Conservation (phyloP, 2,797 vertebrate species). For the Fundulus diaphanus region DNA sequence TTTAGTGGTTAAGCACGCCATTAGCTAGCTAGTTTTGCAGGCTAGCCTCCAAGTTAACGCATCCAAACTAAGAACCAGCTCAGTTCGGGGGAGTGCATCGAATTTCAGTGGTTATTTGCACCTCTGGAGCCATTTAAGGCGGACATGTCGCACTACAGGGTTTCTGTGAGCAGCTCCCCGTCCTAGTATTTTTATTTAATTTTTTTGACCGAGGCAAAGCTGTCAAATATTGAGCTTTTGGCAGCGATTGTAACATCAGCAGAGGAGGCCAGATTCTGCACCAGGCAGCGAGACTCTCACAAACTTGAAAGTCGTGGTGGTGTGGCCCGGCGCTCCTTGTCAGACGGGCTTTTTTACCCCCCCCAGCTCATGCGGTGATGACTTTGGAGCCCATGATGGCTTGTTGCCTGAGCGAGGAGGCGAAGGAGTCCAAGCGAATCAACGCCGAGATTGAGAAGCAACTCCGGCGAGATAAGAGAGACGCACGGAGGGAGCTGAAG, state of each 20-base stretch:
- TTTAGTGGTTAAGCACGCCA: conserved; percentile 25
- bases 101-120: conserved; percentile 16
- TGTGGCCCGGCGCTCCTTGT: conserved; percentile 60
- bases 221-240: conserved; percentile 68
- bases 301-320: conserved; percentile 42
- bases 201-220: conserved; percentile 27
- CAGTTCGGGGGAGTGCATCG: conserved; percentile 11
- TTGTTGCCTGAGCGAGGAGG: conserved; percentile 99
- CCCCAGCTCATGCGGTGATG: conserved; percentile 86
- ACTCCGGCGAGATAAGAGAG: conserved; percentile 95
- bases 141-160: conserved; percentile 30
- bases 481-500: conserved; percentile 94
- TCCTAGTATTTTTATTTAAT: conserved; percentile 16
- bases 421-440: conserved; percentile 98
- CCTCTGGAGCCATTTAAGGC: not conserved
- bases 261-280: conserved; percentile 36
- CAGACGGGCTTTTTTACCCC: conserved; percentile 59
- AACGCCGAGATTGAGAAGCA: conserved; percentile 98
- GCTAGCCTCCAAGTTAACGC: conserved; percentile 26
- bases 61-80: conserved; percentile 23
- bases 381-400: conserved; percentile 99
- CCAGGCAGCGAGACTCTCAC: not conserved
- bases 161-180: conserved; percentile 17
- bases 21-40: conserved; percentile 41
- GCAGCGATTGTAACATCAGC: conserved; percentile 47